phyloP scores from a whole-genome alignment of 1,140 invertebrate species.

The Sesamia nonagrioides region DNA sequence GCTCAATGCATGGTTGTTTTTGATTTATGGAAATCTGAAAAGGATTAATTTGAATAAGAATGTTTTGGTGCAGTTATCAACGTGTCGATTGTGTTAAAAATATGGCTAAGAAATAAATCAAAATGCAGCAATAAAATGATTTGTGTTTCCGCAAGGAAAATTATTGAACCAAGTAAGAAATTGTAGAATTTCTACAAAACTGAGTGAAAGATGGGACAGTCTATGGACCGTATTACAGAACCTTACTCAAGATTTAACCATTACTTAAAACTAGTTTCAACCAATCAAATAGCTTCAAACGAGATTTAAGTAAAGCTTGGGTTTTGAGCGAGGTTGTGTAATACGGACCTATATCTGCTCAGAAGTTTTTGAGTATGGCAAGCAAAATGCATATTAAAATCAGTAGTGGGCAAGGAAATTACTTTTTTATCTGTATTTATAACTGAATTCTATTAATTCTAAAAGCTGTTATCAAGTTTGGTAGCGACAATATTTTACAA shows the following conservation, averaged over 20 bases:
- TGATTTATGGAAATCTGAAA: conserved; percentile 40
- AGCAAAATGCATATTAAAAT: not conserved
- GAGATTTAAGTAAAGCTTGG: no score
- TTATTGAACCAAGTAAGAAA: no score
- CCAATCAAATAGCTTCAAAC: no score
- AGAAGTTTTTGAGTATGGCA: not conserved
- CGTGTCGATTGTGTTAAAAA: not conserved
- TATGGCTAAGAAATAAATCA: conserved; percentile 4
- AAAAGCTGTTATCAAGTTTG: conserved; percentile 48
- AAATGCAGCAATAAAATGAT: not conserved
- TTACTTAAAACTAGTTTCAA: no score
- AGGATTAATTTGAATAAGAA: conserved; percentile 44
- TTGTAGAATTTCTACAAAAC: no score
- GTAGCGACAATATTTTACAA: conserved; percentile 53
- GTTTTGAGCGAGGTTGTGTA: no score
- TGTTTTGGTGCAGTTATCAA: conserved; percentile 21
- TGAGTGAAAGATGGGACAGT: no score
- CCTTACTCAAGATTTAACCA: no score
- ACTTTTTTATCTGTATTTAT: conserved; percentile 39
- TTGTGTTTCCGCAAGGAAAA: not conserved
- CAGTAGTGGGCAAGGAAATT: conserved; percentile 23
- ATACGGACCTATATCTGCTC: no score
- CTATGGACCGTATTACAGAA: no score
- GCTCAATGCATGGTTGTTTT: not conserved
- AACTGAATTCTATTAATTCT: conserved; percentile 52